Percentiles rank a stretch among this genome's conserved stretches.
phyloP scores from a whole-genome alignment of 2,113 vertebrate genomes.

The Triplophysa dalaica region DNA sequence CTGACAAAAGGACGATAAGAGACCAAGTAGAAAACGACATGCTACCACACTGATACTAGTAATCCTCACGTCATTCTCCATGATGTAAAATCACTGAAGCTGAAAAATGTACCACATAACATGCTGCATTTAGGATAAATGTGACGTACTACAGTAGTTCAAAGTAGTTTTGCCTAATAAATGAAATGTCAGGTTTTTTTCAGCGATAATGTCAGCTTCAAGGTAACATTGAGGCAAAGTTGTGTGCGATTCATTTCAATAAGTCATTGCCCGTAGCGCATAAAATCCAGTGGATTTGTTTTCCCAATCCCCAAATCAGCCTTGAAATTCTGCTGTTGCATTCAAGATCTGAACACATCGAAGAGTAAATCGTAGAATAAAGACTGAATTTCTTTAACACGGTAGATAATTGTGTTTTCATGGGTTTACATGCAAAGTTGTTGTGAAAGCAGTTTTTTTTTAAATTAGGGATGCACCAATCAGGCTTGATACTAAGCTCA shows the following conservation, averaged over 20 bases:
- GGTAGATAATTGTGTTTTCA: neutral
- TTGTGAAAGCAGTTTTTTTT: neutral
- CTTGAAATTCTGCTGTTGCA: neutral
- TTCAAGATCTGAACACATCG: neutral
- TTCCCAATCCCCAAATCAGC: conserved; percentile 7
- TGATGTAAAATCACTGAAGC: neutral
- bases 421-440: neutral
- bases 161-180: conserved; percentile 14
- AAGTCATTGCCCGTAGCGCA: neutral
- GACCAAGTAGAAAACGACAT: neutral
- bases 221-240: conserved; percentile 6
- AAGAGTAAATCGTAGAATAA: neutral
- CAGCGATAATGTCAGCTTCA: conserved; percentile 32
- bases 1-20: neutral
- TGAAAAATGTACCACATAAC: conserved; percentile 11
- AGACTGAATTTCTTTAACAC: neutral
- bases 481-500: too few relatives aligned
- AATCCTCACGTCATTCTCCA: neutral
- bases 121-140: neutral
- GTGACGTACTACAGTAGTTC: neutral
- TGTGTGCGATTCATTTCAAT: conserved; percentile 33
- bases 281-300: neutral
- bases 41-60: neutral
- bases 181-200: conserved; percentile 30
- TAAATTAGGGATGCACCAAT: too few relatives aligned